Evolutionary conservation across 2,113 vertebrate genomes (phyloP), one percentile per base, ranked within the genome.

Genomic region (Lutjanus erythropterus): DNA sequence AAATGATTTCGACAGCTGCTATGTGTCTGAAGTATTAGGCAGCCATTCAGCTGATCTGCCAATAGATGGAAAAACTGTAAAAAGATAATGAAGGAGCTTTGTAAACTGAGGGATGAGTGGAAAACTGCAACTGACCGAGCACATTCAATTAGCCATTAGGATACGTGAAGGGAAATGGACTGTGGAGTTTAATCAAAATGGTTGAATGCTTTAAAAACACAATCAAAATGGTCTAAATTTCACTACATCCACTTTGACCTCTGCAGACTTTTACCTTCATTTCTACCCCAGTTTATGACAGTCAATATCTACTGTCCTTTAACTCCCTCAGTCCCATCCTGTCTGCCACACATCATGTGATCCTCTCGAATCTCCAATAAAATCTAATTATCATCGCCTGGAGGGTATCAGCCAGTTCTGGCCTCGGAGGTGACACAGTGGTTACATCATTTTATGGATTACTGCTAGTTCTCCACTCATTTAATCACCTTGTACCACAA

Each of bases 361-460:
- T 66, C 44, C 69, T 44, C 65, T 77, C 56, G 55, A 27, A 62
- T 75, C 68, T 67, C 83, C 62, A 74, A 74, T 81, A 86, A 81
- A 91, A 85, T 86, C 73, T 82, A 78, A 90, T 90, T 86, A 88
- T 83, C 65, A 59, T 56, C 15, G n/a, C 77, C 72, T 6, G 9
- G 80, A 76, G 84, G 75, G 75, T 41, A 78, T 18, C 53, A 23
- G 50, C 42, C 69, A 62, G 46, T 65, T 46, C 37, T 9, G 23
- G 68, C 86, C 68, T 76, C 29, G 0, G 55, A 88, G 85, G 87
- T 86, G 85, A 89, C 85, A 78, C 27, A 4, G 35, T 59, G 58
- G 56, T 90, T 86, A 78, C 86, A 80, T 92, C 69, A 83, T 69
- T 81, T 81, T 84, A 91, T 87, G 50, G 90, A 93, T 91, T 87